Percentiles rank a stretch among this genome's conserved stretches.
Conservation (phyloP, 1,140 invertebrate genomes). For the Psix sp. region DNA sequence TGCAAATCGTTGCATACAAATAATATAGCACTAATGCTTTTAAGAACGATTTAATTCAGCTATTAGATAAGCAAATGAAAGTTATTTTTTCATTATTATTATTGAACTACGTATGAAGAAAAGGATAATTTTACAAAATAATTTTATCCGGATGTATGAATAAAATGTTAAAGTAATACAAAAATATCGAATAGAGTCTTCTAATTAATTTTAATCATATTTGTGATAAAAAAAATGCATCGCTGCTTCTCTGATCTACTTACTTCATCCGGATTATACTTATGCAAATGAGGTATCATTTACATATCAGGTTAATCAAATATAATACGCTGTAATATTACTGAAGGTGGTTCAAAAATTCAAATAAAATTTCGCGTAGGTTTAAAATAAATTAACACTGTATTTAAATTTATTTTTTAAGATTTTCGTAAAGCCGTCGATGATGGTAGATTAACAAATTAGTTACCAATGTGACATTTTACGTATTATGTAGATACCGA, state of each 20-base stretch:
- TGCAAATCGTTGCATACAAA: too few relatives aligned
- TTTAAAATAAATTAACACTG: slow-evolving; percentile 44
- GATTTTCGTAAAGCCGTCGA: slow-evolving; percentile 38
- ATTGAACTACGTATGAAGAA: too few relatives aligned
- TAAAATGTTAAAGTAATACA: neutral
- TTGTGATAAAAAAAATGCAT: slow-evolving; percentile 19
- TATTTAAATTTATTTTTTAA: slow-evolving; percentile 31
- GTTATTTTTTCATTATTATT: too few relatives aligned
- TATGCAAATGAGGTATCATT: slow-evolving; percentile 44
- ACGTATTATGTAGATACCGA: slow-evolving; percentile 21
- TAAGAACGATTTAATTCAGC: too few relatives aligned
- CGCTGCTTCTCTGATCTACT: slow-evolving; percentile 24
- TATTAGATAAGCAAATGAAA: too few relatives aligned
- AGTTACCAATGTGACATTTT: slow-evolving; percentile 39
- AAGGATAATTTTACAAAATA: too few relatives aligned
- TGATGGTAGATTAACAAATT: slow-evolving; percentile 39
- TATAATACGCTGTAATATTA: slow-evolving; percentile 47
- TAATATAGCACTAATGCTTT: too few relatives aligned
- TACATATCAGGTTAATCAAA: slow-evolving; percentile 53
- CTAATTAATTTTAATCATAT: slow-evolving; percentile 19
- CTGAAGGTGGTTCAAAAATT: slow-evolving; percentile 43
- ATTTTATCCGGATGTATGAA: too few relatives aligned
- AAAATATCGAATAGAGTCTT: slow-evolving; percentile 8
- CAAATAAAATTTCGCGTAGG: slow-evolving; percentile 39
- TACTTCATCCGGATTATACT: slow-evolving; percentile 43